phyloP scores from a whole-genome alignment of 2,888 invertebrate species.

The Nephrotoma guestfalica region DNA sequence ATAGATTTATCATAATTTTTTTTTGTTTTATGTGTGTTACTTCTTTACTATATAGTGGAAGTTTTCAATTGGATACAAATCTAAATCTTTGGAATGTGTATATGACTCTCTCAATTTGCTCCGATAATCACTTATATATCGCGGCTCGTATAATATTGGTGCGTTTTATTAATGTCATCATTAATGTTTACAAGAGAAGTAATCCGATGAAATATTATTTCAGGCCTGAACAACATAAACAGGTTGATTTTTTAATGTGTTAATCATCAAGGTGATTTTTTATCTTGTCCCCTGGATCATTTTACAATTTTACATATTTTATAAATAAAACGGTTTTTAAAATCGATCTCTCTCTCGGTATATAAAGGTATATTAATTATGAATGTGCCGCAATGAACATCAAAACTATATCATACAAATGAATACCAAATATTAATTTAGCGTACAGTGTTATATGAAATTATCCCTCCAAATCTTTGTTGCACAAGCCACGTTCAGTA shows the following conservation, averaged over 20 bases:
- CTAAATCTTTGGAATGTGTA: neutral
- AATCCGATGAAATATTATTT: neutral
- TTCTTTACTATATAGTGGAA: neutral
- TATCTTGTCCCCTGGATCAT: neutral
- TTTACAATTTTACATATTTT: neutral
- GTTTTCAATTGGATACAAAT: neutral
- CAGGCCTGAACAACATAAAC: neutral
- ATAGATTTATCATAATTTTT: slow-evolving; percentile 1
- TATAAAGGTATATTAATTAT: too few species aligned
- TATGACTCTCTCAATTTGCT: neutral
- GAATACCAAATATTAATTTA: too few species aligned
- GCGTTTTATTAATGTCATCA: neutral
- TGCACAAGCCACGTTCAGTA: too few species aligned
- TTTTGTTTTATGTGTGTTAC: neutral
- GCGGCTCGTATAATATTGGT: neutral
- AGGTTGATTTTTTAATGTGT: neutral
- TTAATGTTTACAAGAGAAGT: neutral
- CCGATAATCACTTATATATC: neutral
- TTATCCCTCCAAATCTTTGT: too few species aligned
- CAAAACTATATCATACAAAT: too few species aligned
- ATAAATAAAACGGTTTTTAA: neutral
- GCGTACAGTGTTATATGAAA: too few species aligned
- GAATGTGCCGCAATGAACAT: too few species aligned
- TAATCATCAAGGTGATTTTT: neutral
- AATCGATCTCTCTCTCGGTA: too few species aligned